These are phyloP conservation scores for Bujurquina vittata DNA, from an alignment of 2,113 vertebrate species.

Conservation along the genomic window DNA sequence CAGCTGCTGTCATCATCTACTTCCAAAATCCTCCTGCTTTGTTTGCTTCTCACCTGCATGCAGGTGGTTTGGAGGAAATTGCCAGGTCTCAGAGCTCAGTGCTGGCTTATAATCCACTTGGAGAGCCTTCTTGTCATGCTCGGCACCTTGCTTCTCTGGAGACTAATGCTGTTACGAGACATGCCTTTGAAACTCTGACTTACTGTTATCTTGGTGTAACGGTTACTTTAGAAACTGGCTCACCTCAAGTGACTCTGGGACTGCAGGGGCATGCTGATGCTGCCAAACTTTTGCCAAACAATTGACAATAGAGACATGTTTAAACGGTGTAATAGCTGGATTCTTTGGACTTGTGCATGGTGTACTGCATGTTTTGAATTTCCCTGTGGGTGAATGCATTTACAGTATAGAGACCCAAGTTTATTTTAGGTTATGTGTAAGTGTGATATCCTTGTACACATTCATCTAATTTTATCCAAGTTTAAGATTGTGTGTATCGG, in stretches of 20 bases:
- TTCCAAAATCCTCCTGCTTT: conserved; percentile 21
- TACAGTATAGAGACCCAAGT: neutral
- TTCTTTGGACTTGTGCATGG: neutral
- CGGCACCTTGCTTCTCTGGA: conserved; percentile 36
- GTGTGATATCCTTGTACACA: neutral
- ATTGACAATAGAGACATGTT: neutral
- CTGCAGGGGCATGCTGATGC: conserved; percentile 47
- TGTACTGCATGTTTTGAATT: neutral
- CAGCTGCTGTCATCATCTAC: conserved; percentile 16
- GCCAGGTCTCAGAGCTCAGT: conserved; percentile 29
- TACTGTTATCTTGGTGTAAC: conserved; percentile 53
- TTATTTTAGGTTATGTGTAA: neutral
- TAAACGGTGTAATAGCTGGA: neutral
- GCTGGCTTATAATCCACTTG: conserved; percentile 55
- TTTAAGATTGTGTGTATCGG: conserved; percentile 1
- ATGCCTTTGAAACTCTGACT: conserved; percentile 62
- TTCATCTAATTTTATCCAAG: neutral
- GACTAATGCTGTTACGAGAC: conserved; percentile 63
- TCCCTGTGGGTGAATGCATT: neutral
- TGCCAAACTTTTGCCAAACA: conserved; percentile 20
- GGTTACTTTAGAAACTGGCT: conserved; percentile 64
- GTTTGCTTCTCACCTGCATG: conserved; percentile 35
- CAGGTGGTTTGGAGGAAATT: conserved; percentile 44
- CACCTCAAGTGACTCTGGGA: conserved; percentile 54
- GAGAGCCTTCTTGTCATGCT: conserved; percentile 64